Conservation (phyloP, 2,888 invertebrate genomes). For the Atrina japonica region DNA sequence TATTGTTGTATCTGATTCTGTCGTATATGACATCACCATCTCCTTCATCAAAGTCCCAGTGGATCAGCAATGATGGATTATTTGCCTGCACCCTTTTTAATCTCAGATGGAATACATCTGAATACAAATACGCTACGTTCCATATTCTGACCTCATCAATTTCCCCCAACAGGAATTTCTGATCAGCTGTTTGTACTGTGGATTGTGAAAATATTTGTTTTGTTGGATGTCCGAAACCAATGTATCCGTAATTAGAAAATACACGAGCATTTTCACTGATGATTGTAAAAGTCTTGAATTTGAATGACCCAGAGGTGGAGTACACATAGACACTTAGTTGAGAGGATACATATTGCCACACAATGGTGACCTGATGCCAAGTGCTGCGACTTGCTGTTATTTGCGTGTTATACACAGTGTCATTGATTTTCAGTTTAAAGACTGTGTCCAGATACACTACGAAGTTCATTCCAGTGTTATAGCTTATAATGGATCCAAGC, state of each 20-base stretch:
- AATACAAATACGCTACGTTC: conserved; percentile 45
- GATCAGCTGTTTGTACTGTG: conserved; percentile 5
- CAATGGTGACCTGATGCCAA: conserved; percentile 62
- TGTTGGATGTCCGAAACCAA: conserved; percentile 38
- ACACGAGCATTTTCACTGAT: not conserved
- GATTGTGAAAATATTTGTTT: not conserved
- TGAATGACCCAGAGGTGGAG: conserved; percentile 11
- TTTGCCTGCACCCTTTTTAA: conserved; percentile 11
- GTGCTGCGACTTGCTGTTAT: conserved; percentile 36
- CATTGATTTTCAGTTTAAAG: conserved; percentile 32
- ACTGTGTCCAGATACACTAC: conserved; percentile 32
- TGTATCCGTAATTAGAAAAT: conserved; percentile 26
- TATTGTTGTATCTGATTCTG: conserved; percentile 21
- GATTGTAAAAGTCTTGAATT: conserved; percentile 20
- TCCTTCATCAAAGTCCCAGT: conserved; percentile 57
- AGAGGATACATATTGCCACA: conserved; percentile 38
- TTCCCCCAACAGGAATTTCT: conserved; percentile 43
- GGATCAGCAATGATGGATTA: conserved; percentile 27
- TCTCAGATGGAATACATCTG: conserved; percentile 37
- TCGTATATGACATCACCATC: conserved; percentile 42
- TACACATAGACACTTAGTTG: conserved; percentile 26
- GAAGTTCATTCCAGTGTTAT: conserved; percentile 33
- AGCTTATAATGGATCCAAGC: conserved; percentile 50
- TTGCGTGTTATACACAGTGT: conserved; percentile 43
- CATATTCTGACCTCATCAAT: conserved; percentile 57